Conservation (phyloP, 1,140 invertebrate genomes). For the Ganaspis sp. region DNA sequence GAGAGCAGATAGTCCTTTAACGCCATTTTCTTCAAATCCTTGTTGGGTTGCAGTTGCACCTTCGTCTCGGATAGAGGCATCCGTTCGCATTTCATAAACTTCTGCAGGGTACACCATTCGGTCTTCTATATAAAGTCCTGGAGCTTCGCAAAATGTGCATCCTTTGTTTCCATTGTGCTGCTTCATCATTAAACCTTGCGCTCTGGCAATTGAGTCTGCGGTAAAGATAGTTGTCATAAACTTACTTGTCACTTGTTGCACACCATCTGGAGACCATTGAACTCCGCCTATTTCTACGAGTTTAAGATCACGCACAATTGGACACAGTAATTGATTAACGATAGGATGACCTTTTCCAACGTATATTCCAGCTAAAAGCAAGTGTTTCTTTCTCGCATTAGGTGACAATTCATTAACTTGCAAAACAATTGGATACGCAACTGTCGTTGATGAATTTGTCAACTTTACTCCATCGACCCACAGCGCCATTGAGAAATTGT, state of each 20-base stretch:
- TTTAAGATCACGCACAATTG: background rate
- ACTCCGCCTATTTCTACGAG: background rate
- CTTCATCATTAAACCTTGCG: no score
- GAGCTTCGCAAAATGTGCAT: no score
- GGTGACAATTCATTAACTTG: constrained; percentile 27
- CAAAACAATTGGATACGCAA: constrained; percentile 29
- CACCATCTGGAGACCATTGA: background rate
- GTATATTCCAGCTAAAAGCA: constrained; percentile 32
- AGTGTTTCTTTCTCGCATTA: background rate
- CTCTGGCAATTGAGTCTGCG: no score
- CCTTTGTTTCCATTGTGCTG: no score
- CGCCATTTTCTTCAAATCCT: background rate
- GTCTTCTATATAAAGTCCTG: no score
- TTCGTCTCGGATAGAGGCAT: no score
- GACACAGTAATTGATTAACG: constrained; percentile 33
- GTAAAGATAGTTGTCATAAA: no score
- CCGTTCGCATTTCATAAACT: no score
- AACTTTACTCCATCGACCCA: constrained; percentile 32
- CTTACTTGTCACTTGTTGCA: no score
- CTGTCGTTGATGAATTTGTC: background rate
- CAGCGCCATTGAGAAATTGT: constrained; percentile 28
- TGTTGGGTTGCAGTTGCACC: no score
- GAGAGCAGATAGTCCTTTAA: background rate
- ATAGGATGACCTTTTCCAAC: constrained; percentile 10
- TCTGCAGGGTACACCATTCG: no score